Percentiles rank a stretch among this genome's conserved stretches.
phyloP scores from a whole-genome alignment of 1,140 invertebrate genomes.

The Galleria mellonella region DNA sequence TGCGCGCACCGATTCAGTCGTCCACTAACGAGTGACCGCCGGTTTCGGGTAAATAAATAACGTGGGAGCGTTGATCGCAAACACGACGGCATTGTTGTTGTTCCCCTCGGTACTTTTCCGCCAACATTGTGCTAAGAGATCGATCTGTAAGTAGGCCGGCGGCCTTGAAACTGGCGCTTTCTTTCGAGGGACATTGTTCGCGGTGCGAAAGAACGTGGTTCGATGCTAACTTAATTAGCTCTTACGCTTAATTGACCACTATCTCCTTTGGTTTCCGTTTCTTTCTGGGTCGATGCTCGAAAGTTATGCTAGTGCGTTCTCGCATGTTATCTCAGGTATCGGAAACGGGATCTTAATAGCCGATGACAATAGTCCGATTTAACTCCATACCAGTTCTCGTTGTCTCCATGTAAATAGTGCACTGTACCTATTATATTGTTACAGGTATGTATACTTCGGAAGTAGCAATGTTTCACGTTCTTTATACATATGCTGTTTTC shows the following conservation, averaged over 20 bases:
- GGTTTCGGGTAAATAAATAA: conserved; percentile 4
- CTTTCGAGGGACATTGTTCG: conserved; percentile 6
- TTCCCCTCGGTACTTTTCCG: not conserved
- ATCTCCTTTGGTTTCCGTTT: conserved; percentile 3
- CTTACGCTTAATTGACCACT: conserved; percentile 4
- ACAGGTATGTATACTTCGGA: no score
- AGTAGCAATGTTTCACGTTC: not conserved
- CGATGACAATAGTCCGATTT: conserved; percentile 28
- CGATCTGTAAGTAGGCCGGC: conserved; percentile 2
- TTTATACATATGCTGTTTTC: not conserved
- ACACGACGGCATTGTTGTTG: conserved; percentile 2
- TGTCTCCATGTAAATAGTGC: conserved; percentile 4
- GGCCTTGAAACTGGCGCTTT: conserved; percentile 14
- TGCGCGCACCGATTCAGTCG: conserved; percentile 8
- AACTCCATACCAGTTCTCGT: conserved; percentile 11
- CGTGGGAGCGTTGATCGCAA: not conserved
- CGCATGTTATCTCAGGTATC: conserved; percentile 14
- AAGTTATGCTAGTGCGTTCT: conserved; percentile 8
- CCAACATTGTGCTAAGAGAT: conserved; percentile 8
- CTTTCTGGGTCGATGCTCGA: conserved; percentile 9
- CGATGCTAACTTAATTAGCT: conserved; percentile 6
- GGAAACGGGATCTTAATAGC: conserved; percentile 26
- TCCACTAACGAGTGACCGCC: conserved; percentile 2
- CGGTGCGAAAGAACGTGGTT: not conserved
- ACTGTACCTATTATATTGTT: conserved; percentile 4